These are phyloP conservation scores for Numida meleagris DNA, from an alignment of 2,113 vertebrate species.

Conservation along the genomic window DNA sequence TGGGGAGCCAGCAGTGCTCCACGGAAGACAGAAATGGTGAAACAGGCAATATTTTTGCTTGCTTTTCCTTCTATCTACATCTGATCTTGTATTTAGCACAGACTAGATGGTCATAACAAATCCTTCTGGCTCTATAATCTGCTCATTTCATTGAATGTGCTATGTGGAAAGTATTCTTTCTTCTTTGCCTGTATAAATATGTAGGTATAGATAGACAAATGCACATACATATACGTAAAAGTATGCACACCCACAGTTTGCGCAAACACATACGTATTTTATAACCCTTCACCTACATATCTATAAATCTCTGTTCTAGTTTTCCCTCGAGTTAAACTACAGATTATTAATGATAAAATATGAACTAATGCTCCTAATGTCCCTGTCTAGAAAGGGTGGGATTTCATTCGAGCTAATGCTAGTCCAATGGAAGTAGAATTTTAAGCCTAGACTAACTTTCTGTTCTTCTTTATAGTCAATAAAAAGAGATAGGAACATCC, in stretches of 20 bases:
- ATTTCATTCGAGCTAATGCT: neutral
- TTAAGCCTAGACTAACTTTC: neutral
- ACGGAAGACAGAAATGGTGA: neutral
- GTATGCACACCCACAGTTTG: neutral
- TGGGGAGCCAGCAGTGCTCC: neutral
- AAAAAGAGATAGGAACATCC: neutral
- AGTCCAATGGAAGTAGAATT: neutral
- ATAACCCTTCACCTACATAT: neutral
- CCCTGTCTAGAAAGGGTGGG: neutral
- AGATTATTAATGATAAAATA: slow-evolving; percentile 1
- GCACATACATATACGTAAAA: neutral
- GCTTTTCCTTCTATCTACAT: neutral
- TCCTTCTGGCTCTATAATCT: neutral
- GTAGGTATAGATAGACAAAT: neutral
- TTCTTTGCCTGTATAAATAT: neutral
- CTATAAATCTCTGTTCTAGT: neutral
- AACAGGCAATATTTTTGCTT: neutral
- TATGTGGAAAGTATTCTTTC: neutral
- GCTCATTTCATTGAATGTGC: neutral
- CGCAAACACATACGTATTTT: neutral
- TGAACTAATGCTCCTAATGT: neutral
- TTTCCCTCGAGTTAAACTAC: neutral
- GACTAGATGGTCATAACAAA: neutral
- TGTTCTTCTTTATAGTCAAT: neutral
- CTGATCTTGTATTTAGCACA: neutral